Evolutionary conservation across 2,113 vertebrate species (phyloP).

Genomic region (Oreochromis aureus): DNA sequence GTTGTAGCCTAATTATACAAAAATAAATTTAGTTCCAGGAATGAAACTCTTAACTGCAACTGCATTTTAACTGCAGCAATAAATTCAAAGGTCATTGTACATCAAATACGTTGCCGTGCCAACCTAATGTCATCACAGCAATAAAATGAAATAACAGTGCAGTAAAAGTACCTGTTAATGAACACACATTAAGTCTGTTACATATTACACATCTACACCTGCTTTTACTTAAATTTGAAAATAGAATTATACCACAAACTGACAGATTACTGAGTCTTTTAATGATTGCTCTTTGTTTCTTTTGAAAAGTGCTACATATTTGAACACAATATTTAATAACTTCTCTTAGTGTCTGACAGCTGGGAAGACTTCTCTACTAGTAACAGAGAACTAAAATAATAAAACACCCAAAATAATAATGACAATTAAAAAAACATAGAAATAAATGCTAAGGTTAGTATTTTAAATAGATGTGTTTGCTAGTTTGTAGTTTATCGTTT

Average conservation of each 20-base stretch:
- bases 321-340: neutral
- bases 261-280: fast-evolving
- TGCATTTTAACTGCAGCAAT: neutral
- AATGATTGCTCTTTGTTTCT: fast-evolving
- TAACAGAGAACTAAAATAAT: neutral
- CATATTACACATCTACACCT: fast-evolving
- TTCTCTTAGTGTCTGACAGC: neutral
- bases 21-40: neutral
- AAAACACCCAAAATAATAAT: neutral
- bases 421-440: neutral
- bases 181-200: fast-evolving
- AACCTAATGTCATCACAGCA: neutral
- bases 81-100: neutral
- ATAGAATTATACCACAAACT: fast-evolving
- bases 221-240: neutral
- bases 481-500: fast-evolving
- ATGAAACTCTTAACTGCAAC: neutral
- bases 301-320: neutral
- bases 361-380: neutral
- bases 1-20: neutral
- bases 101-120: fast-evolving
- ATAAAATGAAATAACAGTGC: neutral
- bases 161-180: neutral
- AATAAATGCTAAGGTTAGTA: neutral
- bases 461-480: fast-evolving